Base-by-base conservation (phyloP, 2,797 vertebrate species). In the Sitta carolinensis region DNA sequence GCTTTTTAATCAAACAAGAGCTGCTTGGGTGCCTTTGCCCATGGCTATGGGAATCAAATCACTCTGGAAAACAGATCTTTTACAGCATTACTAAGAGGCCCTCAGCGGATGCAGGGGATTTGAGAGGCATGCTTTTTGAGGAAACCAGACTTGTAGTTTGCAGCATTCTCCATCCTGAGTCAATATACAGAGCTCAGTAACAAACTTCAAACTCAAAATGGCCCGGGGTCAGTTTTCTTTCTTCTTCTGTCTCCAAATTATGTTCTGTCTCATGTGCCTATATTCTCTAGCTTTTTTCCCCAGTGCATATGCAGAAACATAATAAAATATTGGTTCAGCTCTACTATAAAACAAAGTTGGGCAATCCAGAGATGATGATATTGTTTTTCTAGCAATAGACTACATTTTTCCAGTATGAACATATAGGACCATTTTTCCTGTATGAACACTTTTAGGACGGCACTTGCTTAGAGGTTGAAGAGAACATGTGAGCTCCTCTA, bases 71-170 rank as follows among this genome's bases (percentile, higher is more conserved):
- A 89, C 91, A 94, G 95, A 94, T 82, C 93, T 96, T 95, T 94
- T 96, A 97, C 90, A 87, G 62, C 93, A 96, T 95, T 84, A 89
- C 77, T 89, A 89, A 92, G 91, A 94, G 86, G 77, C 87, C 85
- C 93, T 85, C 74, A 87, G 91, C n/a, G 50, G 97, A 97, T 95
- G 93, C 86, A 96, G 90, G 59, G 95, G 97, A 97, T 97, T 97
- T 97, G 86, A 90, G 73, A 97, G 90, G 95, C 91, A 92, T 96
- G 96, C 81, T 96, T 97, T 96, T 92, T 90, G 83, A 95, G 90
- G 91, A 78, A 96, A 93, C 73, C 76, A 96, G 83, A 64, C 95
- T 94, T 79, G 84, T n/a, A 87, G 64, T 62, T 67, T 55, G 63
- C 57, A 87, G 79, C 22, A 10, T 57, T 76, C 45, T 78, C 54